A percentile compares a stretch with the other conserved stretches of the same genome.
Evolutionary conservation across 2,113 vertebrate species (phyloP).

Genomic region (Sceloporus undulatus): DNA sequence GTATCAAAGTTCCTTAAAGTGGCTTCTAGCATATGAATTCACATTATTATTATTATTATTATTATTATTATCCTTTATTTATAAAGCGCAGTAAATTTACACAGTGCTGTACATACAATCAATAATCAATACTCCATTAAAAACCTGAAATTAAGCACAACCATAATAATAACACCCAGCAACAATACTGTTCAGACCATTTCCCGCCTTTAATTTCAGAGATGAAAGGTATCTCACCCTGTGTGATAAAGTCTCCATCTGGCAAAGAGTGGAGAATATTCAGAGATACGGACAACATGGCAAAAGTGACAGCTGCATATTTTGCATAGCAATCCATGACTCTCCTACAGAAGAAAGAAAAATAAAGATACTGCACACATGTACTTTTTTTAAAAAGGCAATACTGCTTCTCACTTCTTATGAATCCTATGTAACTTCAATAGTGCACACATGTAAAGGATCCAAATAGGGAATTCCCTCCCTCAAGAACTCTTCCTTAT

Average conservation of each 20-base stretch:
- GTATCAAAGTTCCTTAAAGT: neutral
- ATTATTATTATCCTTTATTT: too few species aligned
- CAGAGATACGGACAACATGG: slow-evolving; percentile 83
- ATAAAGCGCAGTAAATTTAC: too few species aligned
- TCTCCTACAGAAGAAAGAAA: slow-evolving; percentile 66
- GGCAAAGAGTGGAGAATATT: slow-evolving; percentile 87
- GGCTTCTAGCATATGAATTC: neutral
- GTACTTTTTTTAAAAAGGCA: too few species aligned
- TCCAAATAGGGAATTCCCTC: too few species aligned
- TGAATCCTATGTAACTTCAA: too few species aligned
- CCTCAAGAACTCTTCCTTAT: neutral
- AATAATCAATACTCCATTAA: neutral
- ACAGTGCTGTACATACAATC: too few species aligned
- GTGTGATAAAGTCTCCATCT: slow-evolving; percentile 83
- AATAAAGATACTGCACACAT: neutral
- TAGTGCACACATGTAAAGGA: too few species aligned
- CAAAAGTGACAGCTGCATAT: slow-evolving; percentile 81
- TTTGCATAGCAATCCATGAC: slow-evolving; percentile 84
- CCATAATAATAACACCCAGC: neutral
- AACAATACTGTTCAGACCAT: neutral
- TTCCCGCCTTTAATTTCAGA: slow-evolving; percentile 40
- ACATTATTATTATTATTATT: neutral
- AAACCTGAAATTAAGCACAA: neutral
- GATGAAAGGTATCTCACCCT: slow-evolving; percentile 78
- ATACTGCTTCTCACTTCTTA: too few species aligned